Evolutionary conservation across 2,113 vertebrate species (phyloP), one percentile per base, ranked within the genome.

Genomic region (Nicator chloris): DNA sequence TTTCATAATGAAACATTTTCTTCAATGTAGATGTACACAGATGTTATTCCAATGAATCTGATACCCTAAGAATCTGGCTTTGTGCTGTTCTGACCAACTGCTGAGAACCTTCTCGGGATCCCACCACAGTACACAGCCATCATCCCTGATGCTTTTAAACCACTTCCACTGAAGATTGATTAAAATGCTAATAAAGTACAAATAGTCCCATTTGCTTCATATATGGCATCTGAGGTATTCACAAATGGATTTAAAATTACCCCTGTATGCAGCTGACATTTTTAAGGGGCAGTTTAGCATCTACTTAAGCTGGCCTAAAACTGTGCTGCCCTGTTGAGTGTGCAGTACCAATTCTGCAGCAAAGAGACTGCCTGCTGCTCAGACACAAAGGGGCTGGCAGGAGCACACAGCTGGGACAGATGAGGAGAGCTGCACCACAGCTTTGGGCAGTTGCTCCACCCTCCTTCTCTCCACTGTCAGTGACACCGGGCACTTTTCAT

Each of bases 161-260:
- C n/a, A 40, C 33, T 80, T 93, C 10, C 51, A 77, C 33, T 19
- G 26, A 83, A 83, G 49, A 83, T 1, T 73, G 40, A 83, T 68
- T 81, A 53, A 91, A 94, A 88, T 30, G 50, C 47, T 87, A 22
- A 57, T 40, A 27, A 76, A 87, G 33, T 39, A 88, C 9, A 11
- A 88, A 66, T 35, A 64, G 56, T 73, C 60, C 56, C 24, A 70
- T 78, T 86, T 70, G 23, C 82, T 85, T 87, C 47, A 40, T 23
- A 70, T 1, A 7, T 1, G 4, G 37, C 8, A 4, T 27, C 76
- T 78, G 76, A 83, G 47, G 35, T 15, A 59, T 22, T 24, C 72
- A 64, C n/a, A 64, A 96, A 95, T 56, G 72, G 88, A 60, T 72
- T 86, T 86, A 75, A 94, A 89, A 96, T 86, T 66, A 83, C 27